These are phyloP conservation scores for Piaya cayana DNA, from an alignment of 2,113 vertebrate genomes.

Conservation along the genomic window DNA sequence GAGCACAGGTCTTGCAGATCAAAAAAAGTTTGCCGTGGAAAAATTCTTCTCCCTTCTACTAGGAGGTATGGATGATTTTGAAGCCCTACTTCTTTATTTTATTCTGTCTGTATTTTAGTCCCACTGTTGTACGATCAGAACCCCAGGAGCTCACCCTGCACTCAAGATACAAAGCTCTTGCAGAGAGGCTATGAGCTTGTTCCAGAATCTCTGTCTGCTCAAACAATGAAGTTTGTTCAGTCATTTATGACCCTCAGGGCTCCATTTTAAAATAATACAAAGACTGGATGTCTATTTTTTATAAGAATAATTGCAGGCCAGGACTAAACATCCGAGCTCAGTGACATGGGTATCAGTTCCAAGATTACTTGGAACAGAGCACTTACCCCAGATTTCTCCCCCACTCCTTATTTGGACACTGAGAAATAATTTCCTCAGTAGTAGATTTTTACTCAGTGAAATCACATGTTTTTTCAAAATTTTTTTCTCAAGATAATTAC, in stretches of 20 bases:
- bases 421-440: slow-evolving; percentile 74
- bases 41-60: neutral
- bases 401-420: slow-evolving; percentile 82
- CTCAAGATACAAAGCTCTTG: neutral
- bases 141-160: neutral
- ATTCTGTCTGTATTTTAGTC: neutral
- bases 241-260: slow-evolving; percentile 41
- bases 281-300: slow-evolving; percentile 16
- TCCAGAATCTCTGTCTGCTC: slow-evolving; percentile 30
- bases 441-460: slow-evolving; percentile 87
- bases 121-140: neutral
- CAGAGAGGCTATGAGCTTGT: neutral
- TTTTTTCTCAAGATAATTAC: slow-evolving; percentile 71
- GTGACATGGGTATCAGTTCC: slow-evolving; percentile 47
- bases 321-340: slow-evolving; percentile 51
- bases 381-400: slow-evolving; percentile 39
- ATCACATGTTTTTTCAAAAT: slow-evolving; percentile 79
- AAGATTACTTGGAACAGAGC: slow-evolving; percentile 44
- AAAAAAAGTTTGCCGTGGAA: neutral
- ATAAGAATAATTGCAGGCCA: slow-evolving; percentile 38
- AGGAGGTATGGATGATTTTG: neutral
- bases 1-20: neutral
- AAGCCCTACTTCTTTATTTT: neutral
- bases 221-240: neutral
- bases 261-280: slow-evolving; percentile 47